Evolutionary conservation across 2,888 invertebrate species (phyloP), one percentile per base, ranked within the genome.

Genomic region (Caenorhabditis afra): DNA sequence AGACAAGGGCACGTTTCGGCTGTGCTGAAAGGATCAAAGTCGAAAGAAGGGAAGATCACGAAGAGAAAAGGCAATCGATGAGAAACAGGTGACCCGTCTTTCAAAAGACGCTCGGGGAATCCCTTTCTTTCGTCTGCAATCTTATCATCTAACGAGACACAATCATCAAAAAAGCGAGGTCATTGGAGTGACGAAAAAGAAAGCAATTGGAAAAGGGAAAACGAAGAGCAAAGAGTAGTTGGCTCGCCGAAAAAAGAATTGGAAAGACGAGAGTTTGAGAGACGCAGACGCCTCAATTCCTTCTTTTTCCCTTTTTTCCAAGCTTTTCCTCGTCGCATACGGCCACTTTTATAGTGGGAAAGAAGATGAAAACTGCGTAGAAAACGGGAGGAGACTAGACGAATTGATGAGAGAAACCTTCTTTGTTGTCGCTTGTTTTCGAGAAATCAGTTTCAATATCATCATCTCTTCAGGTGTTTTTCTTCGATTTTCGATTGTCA

Each of bases 131-230:
- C 20, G 18, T 16, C 23, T 12, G 18, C 45, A 29, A 39, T 64
- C 71, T 71, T 71, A 71, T 71, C 71, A 59, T 59, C 59, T 53
- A 29, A 64, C 3, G 53, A 57, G 61, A 59, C 20, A n/a, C 53
- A 52, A n/a, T n/a, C 52, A 61, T 68, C 53, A 68, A 61, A 71
- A 71, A 64, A 71, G 41, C 29, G 47, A 71, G 71, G 71, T 64
- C 71, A 71, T 57, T 55, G 23, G 3, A 1, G 20, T n/a, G 52
- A 29, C 14, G 7, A 44, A 12, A 44, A 12, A 14, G 35, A 57
- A 66, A 50, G 22, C 23, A 23, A 45, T 12, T 12, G 35, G 18
- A 37, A 37, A 57, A 49, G 55, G 44, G 37, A 55, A 59, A 52
- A 55, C 45, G 50, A 70, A 66, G 50, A 70, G 61, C 61, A 62